Base-by-base conservation (phyloP, 2,797 vertebrate genomes). In the Aselliscus stoliczkanus region DNA sequence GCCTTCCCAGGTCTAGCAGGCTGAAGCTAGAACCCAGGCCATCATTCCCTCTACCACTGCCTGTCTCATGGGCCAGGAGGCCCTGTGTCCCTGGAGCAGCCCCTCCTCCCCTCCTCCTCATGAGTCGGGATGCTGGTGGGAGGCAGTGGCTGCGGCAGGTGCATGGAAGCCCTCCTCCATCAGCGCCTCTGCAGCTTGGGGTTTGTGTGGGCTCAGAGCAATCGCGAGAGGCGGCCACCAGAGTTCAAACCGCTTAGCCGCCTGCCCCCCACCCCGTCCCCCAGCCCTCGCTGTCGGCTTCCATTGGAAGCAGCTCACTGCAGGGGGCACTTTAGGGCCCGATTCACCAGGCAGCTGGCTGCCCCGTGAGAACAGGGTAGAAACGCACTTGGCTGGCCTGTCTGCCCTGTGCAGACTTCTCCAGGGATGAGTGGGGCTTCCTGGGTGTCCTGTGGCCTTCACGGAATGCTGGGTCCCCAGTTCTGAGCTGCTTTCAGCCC, bases 201-300 rank as follows among this genome's bases (percentile, higher is more conserved):
- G 76, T 73, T 96, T 89, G 64, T 81, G 94, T 93, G 96, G 82
- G 80, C 95, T 93, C 96, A 95, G 77, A 93, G 96, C 91, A 94
- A 92, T 77, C 95, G 97, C 47, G 39, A 95, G 93, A 94, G 97
- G 96, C 95, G 97, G 97, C 93, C 93, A 72, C 95, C 96, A 95
- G 97, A 97, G 97, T 84, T 96, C 96, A 97, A 97, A 97, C 95
- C 98, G 97, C 98, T 98, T 98, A 98, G 94, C 96, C 87, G 94
- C 90, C 90, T 97, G 95, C 95, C 13, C 11, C 47, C 47, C 47
- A 13, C 42, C 96, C 81, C 0, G 9, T 97, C 97, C 97, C 97
- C 82, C 82, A 69, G 69, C 96, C 75, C 95, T 77, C 58, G 69
- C 98, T 98, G 98, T 98, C 98, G 98, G 88, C 82, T 97, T 97